Base-by-base conservation (phyloP, 2,797 vertebrate species). In the Lepus oiostolus region DNA sequence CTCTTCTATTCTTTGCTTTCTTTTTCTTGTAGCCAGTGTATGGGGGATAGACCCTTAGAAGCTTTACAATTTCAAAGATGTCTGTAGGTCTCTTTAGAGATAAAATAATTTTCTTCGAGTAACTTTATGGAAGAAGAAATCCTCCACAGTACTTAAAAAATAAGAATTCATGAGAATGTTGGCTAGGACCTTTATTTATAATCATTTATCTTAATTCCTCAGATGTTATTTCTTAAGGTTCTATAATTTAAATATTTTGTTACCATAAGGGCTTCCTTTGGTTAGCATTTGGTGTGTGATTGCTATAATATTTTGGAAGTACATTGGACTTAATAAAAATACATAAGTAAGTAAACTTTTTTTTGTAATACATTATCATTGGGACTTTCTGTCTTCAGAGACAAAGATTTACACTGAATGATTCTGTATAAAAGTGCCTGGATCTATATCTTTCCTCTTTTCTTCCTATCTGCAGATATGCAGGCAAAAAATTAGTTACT, bases 101-200 rank as follows among this genome's bases (percentile, higher is more conserved):
- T 60, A 71, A 88, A 90, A 89, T 81, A 24, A 50, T 93, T 92
- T 90, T 80, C 24, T 90, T 60, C 38, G 30, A 47, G 38, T 82
- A 89, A 77, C 16, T 72, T 54, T 19, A 7, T 28, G 19, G 75
- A 91, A 85, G 22, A 67, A 12, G 4, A 35, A 65, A 84, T 81
- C 42, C 63, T 92, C 52, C n/a, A 7, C 75, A 30, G 67, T 72
- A 50, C 8, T 70, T 93, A 87, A 75, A 95, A 58, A 91, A 58
- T 92, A 38, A 90, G 42, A 92, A 67, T 90, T 72, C 52, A 84
- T 12, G 32, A 76, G 47, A 68, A 58, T 72, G 50, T 67, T 67
- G 58, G 22, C 30, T 19, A 54, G 30, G 67, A 52, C 42, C 90
- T 93, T 90, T 32, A 79, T 71, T 91, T 70, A 32, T 32, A 52